Evolutionary conservation across 2,797 vertebrate genomes (phyloP), one percentile per base, ranked within the genome.

Genomic region (Oryzias dopingdopingensis): DNA sequence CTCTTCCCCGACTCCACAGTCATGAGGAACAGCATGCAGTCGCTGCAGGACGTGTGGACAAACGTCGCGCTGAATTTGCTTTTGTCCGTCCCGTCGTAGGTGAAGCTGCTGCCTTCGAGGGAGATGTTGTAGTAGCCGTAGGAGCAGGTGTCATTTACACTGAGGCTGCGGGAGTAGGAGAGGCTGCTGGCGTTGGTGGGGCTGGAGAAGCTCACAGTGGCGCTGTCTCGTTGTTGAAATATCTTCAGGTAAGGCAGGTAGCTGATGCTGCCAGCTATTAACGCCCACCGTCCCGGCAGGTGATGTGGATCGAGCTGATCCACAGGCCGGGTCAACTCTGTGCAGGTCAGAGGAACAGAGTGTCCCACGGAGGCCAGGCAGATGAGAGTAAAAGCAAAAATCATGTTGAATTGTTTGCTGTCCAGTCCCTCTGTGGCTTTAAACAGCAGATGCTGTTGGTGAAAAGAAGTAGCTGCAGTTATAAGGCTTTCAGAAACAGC

Each of bases 251-350:
- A 50, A 0, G 64, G 20, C 0, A 1, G 37, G 14, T 77, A 24
- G 24, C 57, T 76, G 50, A 81, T 15, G 43, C 75, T 62, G 32
- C 61, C 81, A 1, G 72, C 72, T 12, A 80, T 42, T 4, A 82
- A 48, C 18, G 62, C 69, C 78, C 82, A 73, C 16, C 4, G 69
- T 0, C 83, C 80, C 22, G 67, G 55, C 32, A 82, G 42, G 49
- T 44, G 26, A 17, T 1, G 17, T 43, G 23, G 48, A 16, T 62
- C 17, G 8, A 70, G 42, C 2, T 18, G 56, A 47, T 32, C 66
- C 26, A 62, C 17, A 6, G 77, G 80, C 15, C 43, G 50, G 49
- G 78, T 10, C 43, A 67, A 47, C 8, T 75, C 57, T 12, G 76
- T 57, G 23, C 83, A 86, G 29, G 37, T 22, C 26, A 68, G 41